phyloP scores from a whole-genome alignment of 2,888 invertebrate genomes.

The Sicus ferrugineus region DNA sequence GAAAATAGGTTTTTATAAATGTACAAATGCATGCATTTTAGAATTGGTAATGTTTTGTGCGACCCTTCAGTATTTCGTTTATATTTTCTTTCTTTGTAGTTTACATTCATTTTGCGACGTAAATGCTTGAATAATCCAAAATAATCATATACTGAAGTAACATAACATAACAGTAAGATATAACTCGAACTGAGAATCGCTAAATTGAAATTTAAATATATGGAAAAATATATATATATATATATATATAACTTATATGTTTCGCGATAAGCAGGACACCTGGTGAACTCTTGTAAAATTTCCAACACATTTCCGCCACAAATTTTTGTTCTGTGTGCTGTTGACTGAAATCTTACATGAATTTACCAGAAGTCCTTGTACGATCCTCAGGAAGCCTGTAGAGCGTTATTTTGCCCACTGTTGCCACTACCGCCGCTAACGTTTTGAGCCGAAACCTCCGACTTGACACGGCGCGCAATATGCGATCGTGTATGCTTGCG shows the following conservation, averaged over 20 bases:
- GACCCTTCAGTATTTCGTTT: conserved; percentile 9
- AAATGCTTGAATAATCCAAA: conserved; percentile 9
- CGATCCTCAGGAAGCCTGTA: conserved; percentile 66
- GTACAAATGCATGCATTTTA: conserved; percentile 12
- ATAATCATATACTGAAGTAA: neutral
- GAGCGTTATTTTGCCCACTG: conserved; percentile 60
- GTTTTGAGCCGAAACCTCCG: conserved; percentile 79
- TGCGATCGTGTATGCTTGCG: conserved; percentile 86
- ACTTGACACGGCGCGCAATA: conserved; percentile 84
- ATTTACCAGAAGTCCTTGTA: conserved; percentile 67
- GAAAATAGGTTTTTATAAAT: conserved; percentile 22
- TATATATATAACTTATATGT: conserved; percentile 32
- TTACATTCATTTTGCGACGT: conserved; percentile 10
- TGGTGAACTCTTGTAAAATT: conserved; percentile 57
- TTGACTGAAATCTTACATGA: conserved; percentile 55
- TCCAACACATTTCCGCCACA: conserved; percentile 42
- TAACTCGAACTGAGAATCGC: neutral
- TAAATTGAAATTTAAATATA: neutral
- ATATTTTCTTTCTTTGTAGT: neutral
- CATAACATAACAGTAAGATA: neutral
- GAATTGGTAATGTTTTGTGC: conserved; percentile 32
- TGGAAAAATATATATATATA: conserved; percentile 20
- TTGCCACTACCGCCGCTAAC: conserved; percentile 56
- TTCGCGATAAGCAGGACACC: conserved; percentile 61
- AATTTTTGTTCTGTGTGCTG: conserved; percentile 37